A percentile compares a stretch with the other conserved stretches of the same genome.
phyloP scores from a whole-genome alignment of 2,888 invertebrate genomes.

The Merodon equestris region DNA sequence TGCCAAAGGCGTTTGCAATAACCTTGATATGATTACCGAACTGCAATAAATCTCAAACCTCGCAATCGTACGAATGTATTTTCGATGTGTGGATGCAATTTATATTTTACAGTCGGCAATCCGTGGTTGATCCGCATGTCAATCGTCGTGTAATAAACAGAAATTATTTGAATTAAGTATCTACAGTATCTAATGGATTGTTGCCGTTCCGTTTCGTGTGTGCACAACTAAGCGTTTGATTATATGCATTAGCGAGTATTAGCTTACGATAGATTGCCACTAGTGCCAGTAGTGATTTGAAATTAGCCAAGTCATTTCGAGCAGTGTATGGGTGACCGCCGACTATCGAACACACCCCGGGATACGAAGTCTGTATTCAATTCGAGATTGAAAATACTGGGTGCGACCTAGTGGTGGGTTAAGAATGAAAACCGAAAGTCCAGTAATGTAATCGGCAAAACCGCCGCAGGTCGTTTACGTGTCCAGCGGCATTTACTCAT shows the following conservation, averaged over 20 bases:
- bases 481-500: slow-evolving; percentile 66
- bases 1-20: slow-evolving; percentile 46
- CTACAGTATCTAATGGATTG: slow-evolving; percentile 37
- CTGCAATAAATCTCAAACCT: slow-evolving; percentile 32
- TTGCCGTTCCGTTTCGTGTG: slow-evolving; percentile 40
- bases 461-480: slow-evolving; percentile 53
- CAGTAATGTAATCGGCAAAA: no score
- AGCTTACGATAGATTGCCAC: slow-evolving; percentile 8
- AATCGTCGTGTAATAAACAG: slow-evolving; percentile 54
- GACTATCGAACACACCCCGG: slow-evolving; percentile 31
- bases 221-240: slow-evolving; percentile 21
- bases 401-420: slow-evolving; percentile 45
- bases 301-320: slow-evolving; percentile 2
- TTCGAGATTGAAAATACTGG: slow-evolving; percentile 38
- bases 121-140: slow-evolving; percentile 29
- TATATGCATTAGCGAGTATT: slow-evolving; percentile 17
- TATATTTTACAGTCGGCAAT: slow-evolving; percentile 26
- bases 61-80: background rate
- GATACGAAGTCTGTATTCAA: slow-evolving; percentile 35
- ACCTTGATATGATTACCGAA: slow-evolving; percentile 57
- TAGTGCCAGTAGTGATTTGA: no score
- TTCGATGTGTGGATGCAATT: slow-evolving; percentile 2
- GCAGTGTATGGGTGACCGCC: slow-evolving; percentile 17
- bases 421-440: no score
- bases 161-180: slow-evolving; percentile 59